A percentile compares a stretch with the other conserved stretches of the same genome.
phyloP scores from a whole-genome alignment of 2,888 invertebrate genomes.

The Sinentomon sp. region DNA sequence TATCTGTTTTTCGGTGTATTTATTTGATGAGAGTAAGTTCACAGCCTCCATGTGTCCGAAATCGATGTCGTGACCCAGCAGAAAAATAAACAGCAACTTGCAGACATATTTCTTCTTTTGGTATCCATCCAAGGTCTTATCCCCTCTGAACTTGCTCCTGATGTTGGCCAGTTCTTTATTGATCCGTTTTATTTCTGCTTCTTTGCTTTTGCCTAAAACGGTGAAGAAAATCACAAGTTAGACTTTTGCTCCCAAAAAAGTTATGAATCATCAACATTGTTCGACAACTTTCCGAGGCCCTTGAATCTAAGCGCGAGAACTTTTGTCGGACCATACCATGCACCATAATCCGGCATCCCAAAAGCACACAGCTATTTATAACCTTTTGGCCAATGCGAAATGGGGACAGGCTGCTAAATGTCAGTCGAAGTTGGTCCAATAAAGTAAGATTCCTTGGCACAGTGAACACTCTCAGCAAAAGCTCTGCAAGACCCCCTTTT shows the following conservation, averaged over 20 bases:
- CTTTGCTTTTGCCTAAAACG: conserved; percentile 77
- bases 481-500: too few relatives aligned
- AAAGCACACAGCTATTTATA: too few relatives aligned
- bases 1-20: conserved; percentile 99
- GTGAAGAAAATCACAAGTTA: conserved; percentile 9
- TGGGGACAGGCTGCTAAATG: too few relatives aligned
- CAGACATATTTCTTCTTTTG: conserved; percentile 99
- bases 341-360: too few relatives aligned
- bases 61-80: conserved; percentile 98
- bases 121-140: conserved; percentile 98
- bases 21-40: conserved; percentile 93
- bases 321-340: too few relatives aligned
- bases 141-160: conserved; percentile 97
- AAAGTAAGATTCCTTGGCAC: too few relatives aligned
- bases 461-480: too few relatives aligned
- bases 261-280: not conserved
- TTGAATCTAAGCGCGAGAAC: too few relatives aligned
- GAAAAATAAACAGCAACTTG: conserved; percentile 93
- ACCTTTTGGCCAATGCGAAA: too few relatives aligned
- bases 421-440: too few relatives aligned
- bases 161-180: conserved; percentile 99
- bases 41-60: conserved; percentile 99
- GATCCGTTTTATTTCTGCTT: conserved; percentile 97
- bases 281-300: too few relatives aligned
- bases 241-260: not conserved